Base-by-base conservation (phyloP, 2,888 invertebrate species). In the Cyclophora albipunctata region DNA sequence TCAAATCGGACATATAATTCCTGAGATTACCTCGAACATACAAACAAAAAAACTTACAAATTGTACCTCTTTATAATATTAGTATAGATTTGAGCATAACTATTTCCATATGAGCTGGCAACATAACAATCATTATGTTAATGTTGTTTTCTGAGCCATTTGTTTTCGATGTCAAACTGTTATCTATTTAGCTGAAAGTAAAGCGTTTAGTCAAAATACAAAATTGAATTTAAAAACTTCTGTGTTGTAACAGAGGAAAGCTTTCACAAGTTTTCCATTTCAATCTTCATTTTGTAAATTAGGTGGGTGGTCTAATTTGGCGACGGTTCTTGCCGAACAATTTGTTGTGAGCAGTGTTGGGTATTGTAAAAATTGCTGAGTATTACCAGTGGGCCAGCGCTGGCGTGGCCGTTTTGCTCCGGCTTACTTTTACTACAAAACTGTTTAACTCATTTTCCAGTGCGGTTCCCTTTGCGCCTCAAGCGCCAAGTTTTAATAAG, bases 181-280 rank as follows among this genome's bases (percentile, higher is more conserved):
- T 40, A 6, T n/a, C 40, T 20, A 34, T 5, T 7, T 33, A 40
- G 6, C 40, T 45, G 34, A 53, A 57, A 55, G 53, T 54, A 47
- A 50, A 58, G 34, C 41, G 41, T 50, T 49, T 57, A 34, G 45
- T 40, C 34, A 40, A 54, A 60, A 54, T 52, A 48, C 41, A 41
- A 46, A 54, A 54, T 55, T 49, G 40, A 48, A 55, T 58, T 59
- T 45, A 33, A 42, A 54, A 59, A 53, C 53, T 57, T 54, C 54
- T 37, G 44, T 50, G 51, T 53, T 62, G 53, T 57, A 62, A 74
- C 71, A 73, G 62, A 47, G 60, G 62, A 73, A 73, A 71, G 69
- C 78, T 73, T 68, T 75, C 59, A 71, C 59, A 77, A 76, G 61
- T 72, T 74, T 66, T 54, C 60, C 59, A 52, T 61, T 66, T 66